Conservation (phyloP, 1,140 invertebrate species). For the Dufourea novaeangliae region DNA sequence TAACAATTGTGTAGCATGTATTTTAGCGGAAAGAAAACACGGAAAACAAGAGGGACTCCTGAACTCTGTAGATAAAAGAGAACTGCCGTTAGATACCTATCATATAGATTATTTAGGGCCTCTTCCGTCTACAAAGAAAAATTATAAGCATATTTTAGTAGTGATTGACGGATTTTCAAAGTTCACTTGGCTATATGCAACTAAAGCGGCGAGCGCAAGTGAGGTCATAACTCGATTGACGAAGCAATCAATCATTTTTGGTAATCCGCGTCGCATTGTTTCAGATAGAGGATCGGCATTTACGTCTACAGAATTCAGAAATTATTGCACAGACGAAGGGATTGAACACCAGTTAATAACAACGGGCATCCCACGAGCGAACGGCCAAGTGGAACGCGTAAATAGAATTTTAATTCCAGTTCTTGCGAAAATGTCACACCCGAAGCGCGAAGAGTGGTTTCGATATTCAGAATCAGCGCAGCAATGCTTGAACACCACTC, state of each 20-base stretch:
- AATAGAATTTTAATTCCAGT: slow-evolving; percentile 66
- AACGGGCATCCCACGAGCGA: slow-evolving; percentile 66
- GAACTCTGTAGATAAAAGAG: not conserved
- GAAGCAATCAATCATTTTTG: no score
- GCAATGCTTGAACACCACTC: slow-evolving; percentile 69
- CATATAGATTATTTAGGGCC: slow-evolving; percentile 1
- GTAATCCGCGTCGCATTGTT: no score
- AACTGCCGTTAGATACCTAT: not conserved
- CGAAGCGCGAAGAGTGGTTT: slow-evolving; percentile 68
- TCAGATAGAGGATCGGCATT: no score
- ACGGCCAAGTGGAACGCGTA: slow-evolving; percentile 73
- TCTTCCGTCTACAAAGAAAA: not conserved
- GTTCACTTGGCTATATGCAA: no score
- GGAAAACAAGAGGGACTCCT: not conserved
- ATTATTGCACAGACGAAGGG: slow-evolving; percentile 57
- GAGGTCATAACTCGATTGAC: no score
- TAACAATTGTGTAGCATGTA: not conserved
- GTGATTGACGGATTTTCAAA: no score
- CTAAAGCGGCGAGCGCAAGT: no score
- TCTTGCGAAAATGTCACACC: slow-evolving; percentile 66
- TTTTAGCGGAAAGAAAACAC: not conserved
- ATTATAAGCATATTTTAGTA: not conserved
- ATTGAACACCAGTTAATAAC: slow-evolving; percentile 70
- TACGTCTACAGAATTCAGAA: slow-evolving; percentile 48
- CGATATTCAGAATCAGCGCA: slow-evolving; percentile 66